Evolutionary conservation across 2,888 invertebrate genomes (phyloP).

Genomic region (Endomychus coccineus): DNA sequence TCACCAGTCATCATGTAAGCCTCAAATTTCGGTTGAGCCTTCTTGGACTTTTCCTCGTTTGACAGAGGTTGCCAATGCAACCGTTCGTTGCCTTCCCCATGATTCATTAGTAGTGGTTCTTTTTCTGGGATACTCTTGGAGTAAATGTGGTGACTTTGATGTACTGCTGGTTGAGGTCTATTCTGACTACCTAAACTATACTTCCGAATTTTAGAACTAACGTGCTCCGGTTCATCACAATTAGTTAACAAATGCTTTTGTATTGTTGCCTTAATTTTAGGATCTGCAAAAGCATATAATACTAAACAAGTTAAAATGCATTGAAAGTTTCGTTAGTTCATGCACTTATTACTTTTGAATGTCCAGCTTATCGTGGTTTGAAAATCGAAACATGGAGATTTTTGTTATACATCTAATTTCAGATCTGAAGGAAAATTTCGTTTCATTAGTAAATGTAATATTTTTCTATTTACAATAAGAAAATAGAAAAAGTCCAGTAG

Average conservation of each 20-base stretch:
- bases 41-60: conserved; percentile 26
- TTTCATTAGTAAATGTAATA: conserved; percentile 4
- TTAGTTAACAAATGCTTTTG: conserved; percentile 58
- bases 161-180: conserved; percentile 42
- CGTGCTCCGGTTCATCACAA: conserved; percentile 45
- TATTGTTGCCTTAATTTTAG: conserved; percentile 76
- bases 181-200: conserved; percentile 26
- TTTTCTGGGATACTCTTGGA: conserved; percentile 50
- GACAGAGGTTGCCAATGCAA: conserved; percentile 50
- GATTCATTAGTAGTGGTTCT: conserved; percentile 40
- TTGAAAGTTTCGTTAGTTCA: too few species aligned
- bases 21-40: conserved; percentile 62
- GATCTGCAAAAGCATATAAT: conserved; percentile 53
- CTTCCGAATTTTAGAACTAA: conserved; percentile 37
- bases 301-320: background rate
- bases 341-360: too few species aligned
- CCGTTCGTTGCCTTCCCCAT: conserved; percentile 46
- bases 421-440: too few species aligned
- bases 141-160: conserved; percentile 37
- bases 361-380: too few species aligned
- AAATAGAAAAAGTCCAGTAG: too few species aligned
- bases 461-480: background rate
- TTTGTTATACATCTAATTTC: background rate
- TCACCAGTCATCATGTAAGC: conserved; percentile 98
- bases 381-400: too few species aligned